Conservation (phyloP, 2,888 invertebrate genomes). For the Gonocerus acuteangulatus region DNA sequence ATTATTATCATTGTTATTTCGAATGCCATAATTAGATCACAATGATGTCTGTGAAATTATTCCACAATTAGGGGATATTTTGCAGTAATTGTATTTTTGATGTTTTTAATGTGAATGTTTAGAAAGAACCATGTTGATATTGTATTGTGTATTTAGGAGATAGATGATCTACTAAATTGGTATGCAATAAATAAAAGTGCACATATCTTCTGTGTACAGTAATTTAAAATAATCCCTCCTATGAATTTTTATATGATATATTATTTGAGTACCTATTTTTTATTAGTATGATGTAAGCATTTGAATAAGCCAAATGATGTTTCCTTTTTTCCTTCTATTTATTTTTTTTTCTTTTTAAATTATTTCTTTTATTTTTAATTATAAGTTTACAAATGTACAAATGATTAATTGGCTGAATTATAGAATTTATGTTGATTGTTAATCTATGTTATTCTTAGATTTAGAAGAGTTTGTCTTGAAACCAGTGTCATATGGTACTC, state of each 20-base stretch:
- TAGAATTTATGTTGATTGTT: conserved; percentile 16
- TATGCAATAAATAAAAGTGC: conserved; percentile 17
- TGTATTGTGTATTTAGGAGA: conserved; percentile 19
- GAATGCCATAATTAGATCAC: conserved; percentile 20
- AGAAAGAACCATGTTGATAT: conserved; percentile 23
- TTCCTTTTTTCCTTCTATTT: conserved; percentile 10
- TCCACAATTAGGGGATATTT: conserved; percentile 7
- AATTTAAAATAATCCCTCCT: conserved; percentile 23
- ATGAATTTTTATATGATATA: conserved; percentile 14
- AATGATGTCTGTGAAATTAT: conserved; percentile 10
- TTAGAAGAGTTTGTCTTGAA: conserved; percentile 6
- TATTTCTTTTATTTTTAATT: conserved; percentile 11
- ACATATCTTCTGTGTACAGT: conserved; percentile 18
- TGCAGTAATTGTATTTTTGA: conserved; percentile 23
- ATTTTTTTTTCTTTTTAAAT: conserved; percentile 9
- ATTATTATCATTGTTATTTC: conserved; percentile 21
- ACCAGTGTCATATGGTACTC: conserved; percentile 22
- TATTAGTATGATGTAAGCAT: conserved; percentile 10
- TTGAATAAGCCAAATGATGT: conserved; percentile 22
- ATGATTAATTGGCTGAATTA: conserved; percentile 18
- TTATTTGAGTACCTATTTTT: conserved; percentile 21
- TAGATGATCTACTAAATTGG: conserved; percentile 16
- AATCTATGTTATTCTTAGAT: conserved; percentile 18
- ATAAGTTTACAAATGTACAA: conserved; percentile 21
- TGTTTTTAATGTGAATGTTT: conserved; percentile 23